Base-by-base conservation (phyloP, 2,797 vertebrate species). In the Chrosomus eos region DNA sequence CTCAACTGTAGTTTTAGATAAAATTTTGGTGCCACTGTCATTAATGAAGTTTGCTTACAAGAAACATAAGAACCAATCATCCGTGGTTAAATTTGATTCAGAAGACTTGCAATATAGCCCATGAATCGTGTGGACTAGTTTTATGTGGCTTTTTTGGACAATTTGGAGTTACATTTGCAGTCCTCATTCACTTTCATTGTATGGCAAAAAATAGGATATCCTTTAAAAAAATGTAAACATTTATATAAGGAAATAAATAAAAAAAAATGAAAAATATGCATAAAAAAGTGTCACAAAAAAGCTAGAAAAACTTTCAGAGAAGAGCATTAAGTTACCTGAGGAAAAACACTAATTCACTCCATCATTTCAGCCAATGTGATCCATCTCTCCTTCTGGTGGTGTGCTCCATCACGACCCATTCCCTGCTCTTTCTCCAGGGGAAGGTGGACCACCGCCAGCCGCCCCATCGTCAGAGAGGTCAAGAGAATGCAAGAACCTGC, bases 391-490 rank as follows among this genome's bases (percentile, higher is more conserved):
- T 80, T 21, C 23, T 58, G 72, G 33, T 67, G 33, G 10, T 75
- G 60, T 66, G 33, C 43, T 83, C 48, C 48, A 67, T 76, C 73
- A 83, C 33, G 31, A 73, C 14, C 62, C 76, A 21, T 68, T 31
- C 33, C 58, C 31, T 78, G 80, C 79, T 36, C 53, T 68, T 64
- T 74, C 70, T 73, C 81, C 28, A 64, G 70, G 60, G 76, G 28
- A 31, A 75, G 40, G 68, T 80, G 81, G 76, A 80, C 23, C 62
- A 68, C 78, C 26, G 72, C 62, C 71, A 87, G 78, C 71, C 16
- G 10, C 74, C 72, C 82, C 79, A 58, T 23, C 26, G 23, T 78
- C 71, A 81, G 40, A 81, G 58, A 84, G 82, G 78, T 84, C 86
- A 84, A 71, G 70, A 81, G 72, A 68, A 43, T n/a, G 82, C 80